Base-by-base conservation (phyloP, 1,140 invertebrate species). In the Micrasema minimum region DNA sequence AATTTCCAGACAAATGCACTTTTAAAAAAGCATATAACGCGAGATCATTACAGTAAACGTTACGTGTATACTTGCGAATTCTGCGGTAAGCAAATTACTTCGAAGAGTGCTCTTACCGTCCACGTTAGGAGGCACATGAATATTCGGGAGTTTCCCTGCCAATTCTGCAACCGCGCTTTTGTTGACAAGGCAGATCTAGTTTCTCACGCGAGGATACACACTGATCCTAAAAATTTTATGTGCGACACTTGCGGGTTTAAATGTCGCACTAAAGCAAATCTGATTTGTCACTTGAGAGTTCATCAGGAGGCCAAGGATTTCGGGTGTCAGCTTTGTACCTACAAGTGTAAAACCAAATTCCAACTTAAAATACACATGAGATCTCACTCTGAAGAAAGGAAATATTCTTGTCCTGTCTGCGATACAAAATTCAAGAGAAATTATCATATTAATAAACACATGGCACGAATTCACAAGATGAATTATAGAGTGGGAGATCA, bases 301-400 rank as follows among this genome's bases (percentile, higher is more conserved):
- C 83, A 85, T 74, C 74, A 79, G 16, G 82, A 82, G 14, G 79
- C 83, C 16, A 81, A 81, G 59, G 70, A 77, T 48, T 81, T 78
- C 69, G 83, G 82, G 76, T 85, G 83, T 74, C 74, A 78, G 12
- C 23, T 78, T 9, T 85, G 83, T 57, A 72, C 78, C 20, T 48
- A 80, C 11, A 73, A 74, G 22, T 83, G 82, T 66, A 81, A 79
- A 55, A 82, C 81, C 4, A 76, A 73, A 57, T 76, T 78, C 22
- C 80, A 82, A 16, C 72, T 83, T 12, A 79, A 80, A 53, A 74
- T 80, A 1, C 85, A 87, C 68, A 79, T 78, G 18, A 74, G 86
- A 11, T 84, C 85, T 37, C 87, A 88, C 77, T 85, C 85, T 0
- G 80, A 78, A 0, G 85, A 87, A 43, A 88, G 88, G 75, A 87